Evolutionary conservation across 2,888 invertebrate genomes (phyloP).

Genomic region (Mesorhabditis spiculigera): DNA sequence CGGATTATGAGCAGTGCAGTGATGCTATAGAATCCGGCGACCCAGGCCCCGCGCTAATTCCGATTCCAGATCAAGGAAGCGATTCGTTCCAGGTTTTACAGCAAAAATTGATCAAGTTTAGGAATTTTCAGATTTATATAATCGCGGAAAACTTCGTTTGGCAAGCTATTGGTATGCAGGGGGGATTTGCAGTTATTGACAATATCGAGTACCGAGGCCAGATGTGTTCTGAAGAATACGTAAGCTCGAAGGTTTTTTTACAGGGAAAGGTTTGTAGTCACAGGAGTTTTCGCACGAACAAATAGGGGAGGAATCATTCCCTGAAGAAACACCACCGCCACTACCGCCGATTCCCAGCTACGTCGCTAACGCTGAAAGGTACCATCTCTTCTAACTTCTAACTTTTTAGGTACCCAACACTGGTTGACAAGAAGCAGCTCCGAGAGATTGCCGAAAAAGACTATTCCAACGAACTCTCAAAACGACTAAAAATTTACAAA

Average conservation of each 20-base stretch:
- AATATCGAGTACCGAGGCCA: conserved; percentile 52
- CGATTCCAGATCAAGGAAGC: conserved; percentile 48
- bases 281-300: neutral
- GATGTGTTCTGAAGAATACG: conserved; percentile 32
- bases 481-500: neutral
- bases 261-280: neutral
- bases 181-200: conserved; percentile 56
- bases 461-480: neutral
- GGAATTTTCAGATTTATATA: conserved; percentile 45
- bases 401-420: conserved; percentile 2
- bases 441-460: neutral
- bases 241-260: neutral
- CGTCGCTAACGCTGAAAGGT: conserved; percentile 5
- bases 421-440: neutral
- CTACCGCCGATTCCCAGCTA: conserved; percentile 2
- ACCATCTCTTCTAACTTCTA: neutral
- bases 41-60: conserved; percentile 55
- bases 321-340: conserved; percentile 1
- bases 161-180: conserved; percentile 43
- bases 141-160: conserved; percentile 55
- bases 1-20: conserved; percentile 53
- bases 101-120: too few species aligned
- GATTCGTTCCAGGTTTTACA: conserved; percentile 42
- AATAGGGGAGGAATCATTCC: neutral
- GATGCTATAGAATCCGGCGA: conserved; percentile 47